Percentiles rank a stretch among this genome's conserved stretches.
phyloP scores from a whole-genome alignment of 2,888 invertebrate genomes.

The Tenthredo livida region DNA sequence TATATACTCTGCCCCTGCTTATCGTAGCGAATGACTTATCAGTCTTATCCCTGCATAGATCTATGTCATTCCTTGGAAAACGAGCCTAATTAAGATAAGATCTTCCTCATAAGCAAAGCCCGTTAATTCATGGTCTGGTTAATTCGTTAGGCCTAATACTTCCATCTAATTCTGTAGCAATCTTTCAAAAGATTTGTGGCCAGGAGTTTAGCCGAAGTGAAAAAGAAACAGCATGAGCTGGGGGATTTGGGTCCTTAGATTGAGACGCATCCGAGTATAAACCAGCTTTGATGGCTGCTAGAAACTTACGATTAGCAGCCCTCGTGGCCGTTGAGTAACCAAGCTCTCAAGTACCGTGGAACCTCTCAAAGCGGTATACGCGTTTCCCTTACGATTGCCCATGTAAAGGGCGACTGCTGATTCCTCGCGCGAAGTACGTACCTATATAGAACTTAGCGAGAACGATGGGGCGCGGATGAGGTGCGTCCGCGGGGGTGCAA shows the following conservation, averaged over 20 bases:
- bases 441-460: slow-evolving; percentile 49
- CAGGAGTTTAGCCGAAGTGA: neutral
- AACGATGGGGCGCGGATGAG: slow-evolving; percentile 55
- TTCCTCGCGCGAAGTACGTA: slow-evolving; percentile 21
- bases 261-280: slow-evolving; percentile 36
- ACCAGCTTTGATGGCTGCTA: slow-evolving; percentile 30
- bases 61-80: neutral
- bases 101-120: neutral
- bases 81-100: neutral
- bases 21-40: neutral
- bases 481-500: slow-evolving; percentile 57
- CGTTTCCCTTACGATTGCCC: slow-evolving; percentile 25
- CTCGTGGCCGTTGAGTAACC: slow-evolving; percentile 5
- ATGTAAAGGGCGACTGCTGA: slow-evolving; percentile 37
- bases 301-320: slow-evolving; percentile 20
- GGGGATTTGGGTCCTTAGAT: slow-evolving; percentile 33
- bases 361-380: slow-evolving; percentile 33
- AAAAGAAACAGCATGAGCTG: neutral
- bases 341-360: neutral
- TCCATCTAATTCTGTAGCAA: neutral
- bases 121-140: neutral
- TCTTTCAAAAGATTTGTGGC: neutral
- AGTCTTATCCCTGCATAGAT: neutral
- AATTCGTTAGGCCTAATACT: neutral
- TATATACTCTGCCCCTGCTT: neutral